These are phyloP conservation scores for Spatulosminthurus flaviceps DNA, from an alignment of 2,888 invertebrate genomes.

Conservation along the genomic window DNA sequence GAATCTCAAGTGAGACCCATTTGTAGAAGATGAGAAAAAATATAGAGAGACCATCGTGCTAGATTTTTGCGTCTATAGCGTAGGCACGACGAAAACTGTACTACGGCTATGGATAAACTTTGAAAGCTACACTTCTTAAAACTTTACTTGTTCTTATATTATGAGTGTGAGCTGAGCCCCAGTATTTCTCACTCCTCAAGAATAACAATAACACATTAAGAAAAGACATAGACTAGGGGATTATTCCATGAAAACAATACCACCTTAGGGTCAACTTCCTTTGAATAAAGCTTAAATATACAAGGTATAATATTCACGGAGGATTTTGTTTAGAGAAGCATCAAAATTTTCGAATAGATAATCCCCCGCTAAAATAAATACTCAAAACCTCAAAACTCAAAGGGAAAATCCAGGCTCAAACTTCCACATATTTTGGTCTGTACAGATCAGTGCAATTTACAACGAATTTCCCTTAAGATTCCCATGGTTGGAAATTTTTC, in stretches of 20 bases:
- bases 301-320: no score
- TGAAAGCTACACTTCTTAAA: background rate
- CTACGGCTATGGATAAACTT: background rate
- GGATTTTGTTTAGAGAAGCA: background rate
- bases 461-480: no score
- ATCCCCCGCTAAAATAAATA: background rate
- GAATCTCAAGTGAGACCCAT: background rate
- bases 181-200: conserved; percentile 43
- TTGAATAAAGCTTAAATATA: conserved; percentile 15
- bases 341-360: background rate
- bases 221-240: conserved; percentile 41
- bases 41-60: background rate
- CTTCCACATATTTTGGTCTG: no score
- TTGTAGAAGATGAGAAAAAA: background rate
- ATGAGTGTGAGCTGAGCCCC: background rate
- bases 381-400: conserved; percentile 18
- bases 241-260: conserved; percentile 49
- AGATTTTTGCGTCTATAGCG: background rate
- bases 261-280: conserved; percentile 19
- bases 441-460: no score
- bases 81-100: no score
- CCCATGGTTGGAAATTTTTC: no score
- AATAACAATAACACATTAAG: conserved; percentile 57
- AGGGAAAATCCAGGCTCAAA: no score
- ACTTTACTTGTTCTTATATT: conserved; percentile 13